Percentiles rank a stretch among this genome's conserved stretches.
Conservation (phyloP, 2,113 vertebrate species). For the Phasianus colchicus region DNA sequence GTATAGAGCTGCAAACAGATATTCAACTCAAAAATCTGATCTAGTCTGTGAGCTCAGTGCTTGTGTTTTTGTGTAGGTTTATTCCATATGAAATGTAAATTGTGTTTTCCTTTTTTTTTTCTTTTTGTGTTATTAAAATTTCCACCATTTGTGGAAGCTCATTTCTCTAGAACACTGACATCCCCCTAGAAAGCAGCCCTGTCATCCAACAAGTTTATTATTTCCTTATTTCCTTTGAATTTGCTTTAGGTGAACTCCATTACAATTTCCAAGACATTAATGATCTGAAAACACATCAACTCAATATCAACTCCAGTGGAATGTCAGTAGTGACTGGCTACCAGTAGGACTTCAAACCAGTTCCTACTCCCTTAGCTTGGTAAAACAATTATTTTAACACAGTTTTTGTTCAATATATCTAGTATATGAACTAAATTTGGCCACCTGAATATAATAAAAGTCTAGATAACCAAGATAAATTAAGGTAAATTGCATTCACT, state of each 20-base stretch:
- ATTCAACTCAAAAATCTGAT: too few relatives aligned
- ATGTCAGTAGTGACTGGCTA: neutral
- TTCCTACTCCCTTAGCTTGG: neutral
- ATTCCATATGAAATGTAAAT: neutral
- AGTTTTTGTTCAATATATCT: neutral
- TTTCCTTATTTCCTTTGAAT: neutral
- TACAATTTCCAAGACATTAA: neutral
- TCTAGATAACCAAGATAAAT: neutral
- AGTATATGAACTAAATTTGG: neutral
- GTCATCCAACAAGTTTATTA: neutral
- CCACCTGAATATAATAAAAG: neutral
- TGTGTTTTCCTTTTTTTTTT: too few relatives aligned
- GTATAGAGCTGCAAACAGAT: too few relatives aligned
- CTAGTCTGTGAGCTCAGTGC: neutral
- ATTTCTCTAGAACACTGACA: neutral
- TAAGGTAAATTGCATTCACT: neutral
- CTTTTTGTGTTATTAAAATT: neutral
- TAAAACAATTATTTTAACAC: neutral
- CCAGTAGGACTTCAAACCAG: neutral
- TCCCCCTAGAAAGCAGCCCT: neutral
- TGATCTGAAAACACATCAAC: neutral
- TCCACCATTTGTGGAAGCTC: neutral
- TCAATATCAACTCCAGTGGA: neutral
- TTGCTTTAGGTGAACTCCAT: neutral
- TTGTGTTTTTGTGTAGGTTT: neutral